Percentiles rank a stretch among this genome's conserved stretches.
These are phyloP conservation scores for Zhuqinia jingwanae DNA, from an alignment of 2,888 invertebrate genomes.

Conservation along the genomic window DNA sequence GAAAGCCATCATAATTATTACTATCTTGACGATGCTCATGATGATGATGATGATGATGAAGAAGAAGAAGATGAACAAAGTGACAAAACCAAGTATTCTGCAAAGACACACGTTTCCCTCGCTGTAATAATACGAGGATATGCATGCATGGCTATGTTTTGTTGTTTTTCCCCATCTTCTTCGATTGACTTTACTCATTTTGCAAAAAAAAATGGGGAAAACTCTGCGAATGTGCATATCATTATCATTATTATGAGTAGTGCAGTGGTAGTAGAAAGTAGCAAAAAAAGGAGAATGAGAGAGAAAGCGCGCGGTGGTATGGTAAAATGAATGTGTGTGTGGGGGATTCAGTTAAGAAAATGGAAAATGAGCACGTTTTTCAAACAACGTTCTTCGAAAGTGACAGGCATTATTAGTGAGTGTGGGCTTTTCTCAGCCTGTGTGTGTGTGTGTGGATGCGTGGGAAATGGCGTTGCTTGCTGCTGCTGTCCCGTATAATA, in stretches of 20 bases:
- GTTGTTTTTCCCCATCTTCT: not conserved
- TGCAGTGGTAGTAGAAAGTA: too few species aligned
- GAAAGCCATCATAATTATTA: slow-evolving; percentile 37
- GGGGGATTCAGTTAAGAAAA: too few species aligned
- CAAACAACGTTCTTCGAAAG: slow-evolving; percentile 22
- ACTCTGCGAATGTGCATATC: too few species aligned
- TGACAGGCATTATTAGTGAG: slow-evolving; percentile 17
- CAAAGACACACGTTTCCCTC: slow-evolving; percentile 8
- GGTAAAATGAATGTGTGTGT: not conserved
- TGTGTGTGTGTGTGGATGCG: too few species aligned
- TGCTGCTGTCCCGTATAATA: not conserved
- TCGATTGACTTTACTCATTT: not conserved
- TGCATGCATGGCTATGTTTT: too few species aligned
- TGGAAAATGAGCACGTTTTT: slow-evolving; percentile 29
- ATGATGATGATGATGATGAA: too few species aligned
- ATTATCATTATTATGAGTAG: too few species aligned
- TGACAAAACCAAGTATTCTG: slow-evolving; percentile 23
- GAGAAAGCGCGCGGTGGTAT: too few species aligned
- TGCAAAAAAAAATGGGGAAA: too few species aligned
- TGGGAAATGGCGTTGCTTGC: too few species aligned
- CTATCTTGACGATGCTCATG: not conserved
- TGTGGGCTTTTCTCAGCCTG: not conserved
- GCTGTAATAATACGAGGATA: too few species aligned
- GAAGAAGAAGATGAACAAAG: too few species aligned
- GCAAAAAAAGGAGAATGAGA: not conserved